phyloP scores from a whole-genome alignment of 2,888 invertebrate species.

The Coleophora deauratella region DNA sequence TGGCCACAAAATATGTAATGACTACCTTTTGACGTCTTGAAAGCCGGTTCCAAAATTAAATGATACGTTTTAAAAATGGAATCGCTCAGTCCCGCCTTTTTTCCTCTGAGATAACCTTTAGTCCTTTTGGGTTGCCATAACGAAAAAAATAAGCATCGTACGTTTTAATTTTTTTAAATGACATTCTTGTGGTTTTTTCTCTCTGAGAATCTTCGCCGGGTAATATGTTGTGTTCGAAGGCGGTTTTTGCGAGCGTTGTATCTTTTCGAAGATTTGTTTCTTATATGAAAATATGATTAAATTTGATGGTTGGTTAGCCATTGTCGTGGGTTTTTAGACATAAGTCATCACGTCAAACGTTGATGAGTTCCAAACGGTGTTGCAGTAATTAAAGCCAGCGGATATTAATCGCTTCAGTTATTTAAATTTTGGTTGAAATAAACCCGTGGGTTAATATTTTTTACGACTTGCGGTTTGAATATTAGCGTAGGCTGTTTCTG shows the following conservation, averaged over 20 bases:
- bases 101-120: conserved; percentile 70
- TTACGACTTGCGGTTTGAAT: conserved; percentile 57
- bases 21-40: conserved; percentile 73
- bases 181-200: conserved; percentile 72
- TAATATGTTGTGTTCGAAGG: conserved; percentile 53
- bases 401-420: conserved; percentile 64
- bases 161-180: conserved; percentile 72
- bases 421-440: conserved; percentile 51
- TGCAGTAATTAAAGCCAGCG: conserved; percentile 53
- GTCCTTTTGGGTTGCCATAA: conserved; percentile 67
- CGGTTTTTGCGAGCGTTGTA: conserved; percentile 53
- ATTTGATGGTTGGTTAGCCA: conserved; percentile 37
- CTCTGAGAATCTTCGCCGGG: conserved; percentile 57
- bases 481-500: conserved; percentile 58
- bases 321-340: conserved; percentile 46
- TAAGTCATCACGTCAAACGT: conserved; percentile 49
- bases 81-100: conserved; percentile 72
- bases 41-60: conserved; percentile 73
- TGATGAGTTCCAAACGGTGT: conserved; percentile 53
- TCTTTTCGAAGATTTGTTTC: conserved; percentile 42
- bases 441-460: conserved; percentile 49
- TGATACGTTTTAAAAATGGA: conserved; percentile 74
- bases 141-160: conserved; percentile 63
- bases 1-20: conserved; percentile 68
- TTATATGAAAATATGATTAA: conserved; percentile 37